Base-by-base conservation (phyloP, 1,140 invertebrate species). In the Procambarus clarkii region DNA sequence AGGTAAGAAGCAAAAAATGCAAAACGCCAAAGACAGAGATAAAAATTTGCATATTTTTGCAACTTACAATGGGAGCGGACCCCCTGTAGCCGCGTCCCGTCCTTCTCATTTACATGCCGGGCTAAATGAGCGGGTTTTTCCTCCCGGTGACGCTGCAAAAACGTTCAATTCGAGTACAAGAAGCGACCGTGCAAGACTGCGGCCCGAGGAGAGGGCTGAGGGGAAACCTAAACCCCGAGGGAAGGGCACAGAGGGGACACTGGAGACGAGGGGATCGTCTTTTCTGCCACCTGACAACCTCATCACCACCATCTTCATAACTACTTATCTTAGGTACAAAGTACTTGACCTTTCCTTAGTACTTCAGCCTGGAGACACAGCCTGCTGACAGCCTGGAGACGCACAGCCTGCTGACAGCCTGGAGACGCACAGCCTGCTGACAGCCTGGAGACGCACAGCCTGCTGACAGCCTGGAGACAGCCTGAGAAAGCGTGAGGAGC, bases 31-130 rank as follows among this genome's bases (percentile, higher is more conserved):
- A 54, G 60, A 21, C 18, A 21, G 21, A 18, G 60, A 60, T 34
- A 60, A 60, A 60, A 82, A 58, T 82, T 82, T 60, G 80, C 80
- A 82, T 82, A 82, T 34, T 50, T 82, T 82, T 82, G 80, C 80
- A 82, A 82, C 79, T 54, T 46, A n/a, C 50, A 60, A 54, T 44
- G 60, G 80, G 8, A 11, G 11, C n/a, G 45, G 24, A 54, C 80
- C 80, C n/a, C 3, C 54, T 54, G 80, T 44, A 50, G 50, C 50
- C 4, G 80, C 48, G 24, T 24, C 80, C 50, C 50, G n/a, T 64
- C 50, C 80, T 50, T 60, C 80, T 60, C 21, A 60, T 54, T n/a
- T 34, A 50, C 50, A 82, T n/a, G 80, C 80, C 9, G 54, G n/a
- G 50, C 24, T 21, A 45, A 69, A 83, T 45, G 69, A 83, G 81